Evolutionary conservation across 2,888 invertebrate species (phyloP).

Genomic region (Dendrolimus houi): DNA sequence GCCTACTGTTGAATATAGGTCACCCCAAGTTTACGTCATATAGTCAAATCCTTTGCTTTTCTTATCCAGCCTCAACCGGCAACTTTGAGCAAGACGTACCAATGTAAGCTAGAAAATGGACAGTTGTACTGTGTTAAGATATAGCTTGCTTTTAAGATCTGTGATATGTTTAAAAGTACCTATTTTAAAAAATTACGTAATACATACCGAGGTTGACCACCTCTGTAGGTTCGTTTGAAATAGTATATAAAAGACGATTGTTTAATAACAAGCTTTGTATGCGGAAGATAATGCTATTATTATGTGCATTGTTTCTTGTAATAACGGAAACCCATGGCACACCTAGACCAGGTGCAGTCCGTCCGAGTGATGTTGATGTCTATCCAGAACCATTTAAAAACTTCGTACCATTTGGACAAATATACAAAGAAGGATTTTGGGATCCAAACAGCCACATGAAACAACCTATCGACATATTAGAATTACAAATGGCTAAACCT

Average conservation of each 20-base stretch:
- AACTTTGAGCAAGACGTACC: too few species aligned
- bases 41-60: too few species aligned
- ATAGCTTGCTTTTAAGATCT: too few species aligned
- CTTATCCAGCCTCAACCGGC: too few species aligned
- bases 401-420: slow-evolving; percentile 36
- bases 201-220: slow-evolving; percentile 8
- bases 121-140: too few species aligned
- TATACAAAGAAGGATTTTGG: slow-evolving; percentile 29
- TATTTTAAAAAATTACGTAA: not conserved
- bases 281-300: slow-evolving; percentile 23
- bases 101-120: too few species aligned
- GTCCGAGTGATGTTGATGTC: slow-evolving; percentile 1
- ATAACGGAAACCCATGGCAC: slow-evolving; percentile 13
- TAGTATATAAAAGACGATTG: slow-evolving; percentile 11
- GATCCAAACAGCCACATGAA: slow-evolving; percentile 18
- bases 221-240: slow-evolving; percentile 4
- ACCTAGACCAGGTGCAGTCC: not conserved
- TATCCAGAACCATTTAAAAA: slow-evolving; percentile 7
- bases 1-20: too few species aligned
- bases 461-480: slow-evolving; percentile 25
- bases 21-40: too few species aligned
- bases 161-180: too few species aligned
- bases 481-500: slow-evolving; percentile 15
- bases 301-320: slow-evolving; percentile 16
- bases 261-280: slow-evolving; percentile 1